These are phyloP conservation scores for Unio delphinus DNA, from an alignment of 2,888 invertebrate genomes.

Conservation along the genomic window DNA sequence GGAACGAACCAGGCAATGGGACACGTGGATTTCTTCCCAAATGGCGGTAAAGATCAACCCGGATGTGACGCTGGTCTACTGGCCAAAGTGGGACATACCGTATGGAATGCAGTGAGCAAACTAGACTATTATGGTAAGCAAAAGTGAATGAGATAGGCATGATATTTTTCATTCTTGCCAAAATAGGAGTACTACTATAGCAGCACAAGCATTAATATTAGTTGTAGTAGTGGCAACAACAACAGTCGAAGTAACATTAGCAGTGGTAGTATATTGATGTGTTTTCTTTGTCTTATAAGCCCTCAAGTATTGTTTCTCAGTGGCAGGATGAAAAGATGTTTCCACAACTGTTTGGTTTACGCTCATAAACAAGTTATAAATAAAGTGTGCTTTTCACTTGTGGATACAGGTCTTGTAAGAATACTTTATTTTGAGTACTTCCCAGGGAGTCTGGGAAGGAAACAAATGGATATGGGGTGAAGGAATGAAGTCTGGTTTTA, in stretches of 20 bases:
- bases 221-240: not conserved
- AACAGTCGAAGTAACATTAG: not conserved
- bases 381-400: too few species aligned
- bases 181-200: too few species aligned
- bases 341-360: too few species aligned
- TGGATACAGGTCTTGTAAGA: too few species aligned
- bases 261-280: not conserved
- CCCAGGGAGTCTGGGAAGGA: too few species aligned
- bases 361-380: too few species aligned
- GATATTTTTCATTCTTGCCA: not conserved
- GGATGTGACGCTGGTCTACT: slow-evolving; percentile 59
- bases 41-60: slow-evolving; percentile 69
- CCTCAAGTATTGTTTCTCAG: too few species aligned
- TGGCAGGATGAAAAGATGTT: too few species aligned
- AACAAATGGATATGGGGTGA: too few species aligned
- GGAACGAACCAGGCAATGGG: slow-evolving; percentile 64
- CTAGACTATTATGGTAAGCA: slow-evolving; percentile 38
- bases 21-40: slow-evolving; percentile 71
- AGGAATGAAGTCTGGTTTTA: too few species aligned
- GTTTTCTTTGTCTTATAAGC: not conserved
- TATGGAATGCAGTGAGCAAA: slow-evolving; percentile 42
- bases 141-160: not conserved
- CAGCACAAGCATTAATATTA: not conserved
- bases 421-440: too few species aligned
- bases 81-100: slow-evolving; percentile 31